Evolutionary conservation across 1,140 invertebrate genomes (phyloP), one percentile per base, ranked within the genome.

Genomic region (Leptonema lineaticorne): DNA sequence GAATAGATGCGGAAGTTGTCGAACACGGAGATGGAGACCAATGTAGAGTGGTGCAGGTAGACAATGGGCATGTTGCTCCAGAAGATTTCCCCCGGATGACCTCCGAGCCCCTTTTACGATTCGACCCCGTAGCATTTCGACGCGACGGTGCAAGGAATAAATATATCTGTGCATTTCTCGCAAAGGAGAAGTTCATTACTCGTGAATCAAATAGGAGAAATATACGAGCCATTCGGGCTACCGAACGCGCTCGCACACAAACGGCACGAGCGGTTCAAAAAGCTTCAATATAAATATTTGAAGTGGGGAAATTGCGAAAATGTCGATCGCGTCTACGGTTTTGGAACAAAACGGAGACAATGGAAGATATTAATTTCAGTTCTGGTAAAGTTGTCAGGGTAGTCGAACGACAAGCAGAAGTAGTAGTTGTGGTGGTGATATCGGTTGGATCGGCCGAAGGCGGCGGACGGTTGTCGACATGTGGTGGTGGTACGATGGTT

Each of bases 351-450:
- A 46, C 41, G 33, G 59, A 33, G 59, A 20, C 20, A 24, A 22
- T 16, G 59, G 59, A 37, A 62, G 18, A 45, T 37, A 37, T 28
- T 41, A 62, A 62, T 62, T 45, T 45, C 62, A 41, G 45, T 46
- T 24, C 62, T 46, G 27, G 27, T 64, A 50, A 50, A 50, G 45
- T 50, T 50, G 62, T 28, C 29, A 18, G 45, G 62, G 62, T 41
- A 53, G 62, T 64, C 46, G 62, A 48, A 22, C 30, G 24, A 64
- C 62, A 64, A 64, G 62, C 62, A 64, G 62, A 64, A 64, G 62
- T 64, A 64, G 62, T 64, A 64, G 62, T 64, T 37, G 59, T 62
- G 59, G 62, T 64, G 62, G 62, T 64, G 62, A 53, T 50, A 64
- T 64, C 62, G 62, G 62, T 37, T 64, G 62, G 62, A 64, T 64